A percentile compares a stretch with the other conserved stretches of the same genome.
These are phyloP conservation scores for Probaryconus sp. DNA, from an alignment of 1,140 invertebrate species.

Conservation along the genomic window DNA sequence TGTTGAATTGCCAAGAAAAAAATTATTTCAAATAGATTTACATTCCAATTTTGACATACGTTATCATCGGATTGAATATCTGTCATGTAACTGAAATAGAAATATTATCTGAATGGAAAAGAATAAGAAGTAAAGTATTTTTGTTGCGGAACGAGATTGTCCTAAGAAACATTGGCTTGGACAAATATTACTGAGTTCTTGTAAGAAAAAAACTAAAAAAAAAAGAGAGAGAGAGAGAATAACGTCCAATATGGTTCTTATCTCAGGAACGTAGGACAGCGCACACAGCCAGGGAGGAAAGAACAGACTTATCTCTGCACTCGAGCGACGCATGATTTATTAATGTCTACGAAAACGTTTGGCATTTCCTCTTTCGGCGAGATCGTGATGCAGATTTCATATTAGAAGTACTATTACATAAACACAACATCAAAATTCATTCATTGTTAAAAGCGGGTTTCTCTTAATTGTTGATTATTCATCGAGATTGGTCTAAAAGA, in stretches of 20 bases:
- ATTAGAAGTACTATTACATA: conserved; percentile 40
- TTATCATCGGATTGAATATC: no score
- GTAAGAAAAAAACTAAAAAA: conserved; percentile 4
- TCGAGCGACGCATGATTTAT: conserved; percentile 56
- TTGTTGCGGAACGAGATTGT: conserved; percentile 3
- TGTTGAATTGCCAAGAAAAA: no score
- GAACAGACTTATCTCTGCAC: conserved; percentile 41
- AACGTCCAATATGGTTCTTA: conserved; percentile 41
- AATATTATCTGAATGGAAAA: no score
- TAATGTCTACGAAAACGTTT: conserved; percentile 43
- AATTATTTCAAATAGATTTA: no score
- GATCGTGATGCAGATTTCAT: conserved; percentile 38
- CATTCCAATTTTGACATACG: no score
- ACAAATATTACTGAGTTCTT: conserved; percentile 26
- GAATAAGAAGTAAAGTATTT: background rate
- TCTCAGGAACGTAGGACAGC: conserved; percentile 34
- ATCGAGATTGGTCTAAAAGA: conserved; percentile 3
- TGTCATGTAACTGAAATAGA: no score
- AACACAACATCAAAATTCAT: conserved; percentile 28
- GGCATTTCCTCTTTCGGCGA: conserved; percentile 47
- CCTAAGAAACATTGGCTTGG: background rate
- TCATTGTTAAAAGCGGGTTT: conserved; percentile 24
- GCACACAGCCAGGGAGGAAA: conserved; percentile 6
- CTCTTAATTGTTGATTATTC: conserved; percentile 26
- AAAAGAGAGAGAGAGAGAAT: conserved; percentile 26